phyloP scores from a whole-genome alignment of 2,797 vertebrate species.

The Falco concolor region DNA sequence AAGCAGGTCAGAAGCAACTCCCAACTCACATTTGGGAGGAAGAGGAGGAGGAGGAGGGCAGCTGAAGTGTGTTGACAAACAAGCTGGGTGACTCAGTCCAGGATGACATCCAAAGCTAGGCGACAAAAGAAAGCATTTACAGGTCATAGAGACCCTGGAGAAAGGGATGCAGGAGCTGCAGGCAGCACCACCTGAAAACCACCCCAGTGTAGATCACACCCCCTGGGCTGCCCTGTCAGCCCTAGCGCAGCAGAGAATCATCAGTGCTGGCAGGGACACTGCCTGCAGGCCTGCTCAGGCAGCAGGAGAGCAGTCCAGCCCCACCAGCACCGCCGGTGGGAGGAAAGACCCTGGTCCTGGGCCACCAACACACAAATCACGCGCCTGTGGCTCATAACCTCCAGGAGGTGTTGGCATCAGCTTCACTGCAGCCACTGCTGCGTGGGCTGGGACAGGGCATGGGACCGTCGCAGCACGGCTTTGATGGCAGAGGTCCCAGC shows the following conservation, averaged over 20 bases:
- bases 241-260: rapidly evolving
- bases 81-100: not conserved
- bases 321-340: not conserved
- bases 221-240: not conserved
- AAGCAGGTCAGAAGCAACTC: not conserved
- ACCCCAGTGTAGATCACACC: not conserved
- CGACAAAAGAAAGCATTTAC: not conserved
- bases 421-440: rapidly evolving
- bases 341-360: not conserved
- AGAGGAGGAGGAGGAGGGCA: not conserved
- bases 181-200: not conserved
- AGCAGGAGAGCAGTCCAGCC: not conserved
- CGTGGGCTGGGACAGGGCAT: not conserved
- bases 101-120: not conserved
- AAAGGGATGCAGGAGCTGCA: not conserved
- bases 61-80: not conserved
- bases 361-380: not conserved
- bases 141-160: not conserved
- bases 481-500: not conserved
- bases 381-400: rapidly evolving
- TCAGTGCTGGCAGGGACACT: not conserved
- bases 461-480: not conserved
- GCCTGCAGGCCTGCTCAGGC: not conserved
- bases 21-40: not conserved
- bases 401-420: rapidly evolving